A percentile compares a stretch with the other conserved stretches of the same genome.
Conservation (phyloP, 2,888 invertebrate genomes). For the Cephus spinipes region DNA sequence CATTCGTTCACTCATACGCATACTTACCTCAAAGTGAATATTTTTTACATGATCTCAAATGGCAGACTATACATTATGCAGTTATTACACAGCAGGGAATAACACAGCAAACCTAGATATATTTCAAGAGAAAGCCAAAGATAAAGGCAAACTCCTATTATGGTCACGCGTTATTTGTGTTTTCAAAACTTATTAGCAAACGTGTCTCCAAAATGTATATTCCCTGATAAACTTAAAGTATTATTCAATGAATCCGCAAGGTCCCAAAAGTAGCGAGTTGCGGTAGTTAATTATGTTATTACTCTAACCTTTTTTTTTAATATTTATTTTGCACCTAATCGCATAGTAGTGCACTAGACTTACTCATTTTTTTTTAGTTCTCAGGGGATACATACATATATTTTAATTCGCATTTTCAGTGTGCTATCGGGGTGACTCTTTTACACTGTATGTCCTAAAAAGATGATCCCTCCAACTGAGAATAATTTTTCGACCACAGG, state of each 20-base stretch:
- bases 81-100: neutral
- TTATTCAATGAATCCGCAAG: neutral
- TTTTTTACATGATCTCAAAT: neutral
- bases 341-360: neutral
- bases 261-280: neutral
- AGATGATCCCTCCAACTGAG: no score
- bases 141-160: neutral
- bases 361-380: neutral
- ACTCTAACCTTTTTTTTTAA: neutral
- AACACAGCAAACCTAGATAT: neutral
- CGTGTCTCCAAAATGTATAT: neutral
- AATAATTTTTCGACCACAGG: no score
- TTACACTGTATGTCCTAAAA: no score
- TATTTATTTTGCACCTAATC: neutral
- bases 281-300: neutral
- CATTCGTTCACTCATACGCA: neutral
- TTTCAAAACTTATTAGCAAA: neutral
- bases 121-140: neutral
- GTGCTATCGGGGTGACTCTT: no score
- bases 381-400: neutral
- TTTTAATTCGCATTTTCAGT: neutral
- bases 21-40: neutral
- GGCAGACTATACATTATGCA: neutral
- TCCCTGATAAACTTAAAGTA: neutral
- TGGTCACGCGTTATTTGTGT: neutral